Base-by-base conservation (phyloP, 2,113 vertebrate species). In the Enhydra lutris region DNA sequence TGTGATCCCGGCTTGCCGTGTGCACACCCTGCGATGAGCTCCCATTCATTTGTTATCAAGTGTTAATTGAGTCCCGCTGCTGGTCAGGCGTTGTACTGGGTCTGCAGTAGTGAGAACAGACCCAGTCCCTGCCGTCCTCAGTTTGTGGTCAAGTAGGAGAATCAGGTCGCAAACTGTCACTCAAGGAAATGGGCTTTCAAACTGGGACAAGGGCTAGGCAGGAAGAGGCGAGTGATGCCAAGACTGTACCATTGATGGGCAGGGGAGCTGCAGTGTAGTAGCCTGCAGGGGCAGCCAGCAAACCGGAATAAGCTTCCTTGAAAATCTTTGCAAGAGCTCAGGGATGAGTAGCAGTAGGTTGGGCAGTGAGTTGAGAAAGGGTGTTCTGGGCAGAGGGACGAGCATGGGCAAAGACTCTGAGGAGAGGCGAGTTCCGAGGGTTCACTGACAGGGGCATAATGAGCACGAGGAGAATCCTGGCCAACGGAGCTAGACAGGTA, bases 171-270 rank as follows among this genome's bases (percentile, higher is more conserved):
- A 71, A 24, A 36, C 7, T 76, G 83, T 24, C 61, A 67, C 14
- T 76, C 45, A 55, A 31, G 59, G 61, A 92, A 81, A 31, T 21
- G 73, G 39, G 21, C 84, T 96, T 92, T n/a, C 61, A 47, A 36
- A n/a, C 11, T 20, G n/a, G 47, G 61, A 34, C n/a, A 84, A 57
- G 21, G 52, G 42, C 42, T 50, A 6, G 39, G 45, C 39, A 36
- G 59, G 18, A 45, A 82, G 82, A 69, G 65, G 59, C 34, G 8
- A 17, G 12, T 18, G 57, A 69, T 50, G 10, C 50, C 5, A 23
- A 71, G 84, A 52, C 61, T 34, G 24, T 76, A 14, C 20, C 31
- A 5, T 7, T 21, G 36, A 23, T 29, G 20, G 26, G 20, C 52
- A 24, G 47, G 36, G 85, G 18, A 21, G 23, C 55, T 63, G 59